Base-by-base conservation (phyloP, 2,888 invertebrate genomes). In the Phaedon cochleariae region DNA sequence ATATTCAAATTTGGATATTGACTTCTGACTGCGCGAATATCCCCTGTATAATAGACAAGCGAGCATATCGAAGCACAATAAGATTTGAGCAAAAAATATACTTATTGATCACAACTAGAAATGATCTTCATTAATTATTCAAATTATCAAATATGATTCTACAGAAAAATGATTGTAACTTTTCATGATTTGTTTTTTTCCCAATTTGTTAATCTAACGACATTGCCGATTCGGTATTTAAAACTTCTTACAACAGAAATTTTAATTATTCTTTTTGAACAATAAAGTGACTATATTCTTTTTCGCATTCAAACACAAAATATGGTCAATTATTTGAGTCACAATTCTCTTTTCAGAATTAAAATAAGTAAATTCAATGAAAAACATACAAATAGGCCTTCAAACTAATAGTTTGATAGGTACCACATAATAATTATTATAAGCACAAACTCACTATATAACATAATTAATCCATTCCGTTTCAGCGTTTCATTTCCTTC, bases 131-230 rank as follows among this genome's bases (percentile, higher is more conserved):
- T 26, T 15, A 15, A 3, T n/a, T 41, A 41, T 10, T 20, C 45
- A 41, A 57, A 45, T 17, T 57, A 45, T 57, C 15, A 6, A 45
- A 57, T 46, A 67, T 67, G 67, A 67, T 67, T 67, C 63, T 67
- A 67, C 67, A 37, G 29, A 67, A 49, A 63, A 67, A 53, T 67
- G 67, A 67, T 67, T 67, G 63, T 67, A 52, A 62, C 58, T 54
- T 53, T 65, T 65, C 5, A 45, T 46, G 45, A 57, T 57, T 57
- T 21, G 37, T 31, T 21, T 54, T n/a, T 0, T 31, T 34, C 17
- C 18, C 20, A n/a, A 41, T 55, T 21, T 37, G 1, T 18, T 15
- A 21, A 37, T 21, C 37, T 22, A 21, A 41, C 37, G n/a, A n/a
- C n/a, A 55, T 15, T 31, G 34, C 12, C 34, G 37, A 7, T 21